Base-by-base conservation (phyloP, 2,797 vertebrate genomes). In the Enteromius viviparus region DNA sequence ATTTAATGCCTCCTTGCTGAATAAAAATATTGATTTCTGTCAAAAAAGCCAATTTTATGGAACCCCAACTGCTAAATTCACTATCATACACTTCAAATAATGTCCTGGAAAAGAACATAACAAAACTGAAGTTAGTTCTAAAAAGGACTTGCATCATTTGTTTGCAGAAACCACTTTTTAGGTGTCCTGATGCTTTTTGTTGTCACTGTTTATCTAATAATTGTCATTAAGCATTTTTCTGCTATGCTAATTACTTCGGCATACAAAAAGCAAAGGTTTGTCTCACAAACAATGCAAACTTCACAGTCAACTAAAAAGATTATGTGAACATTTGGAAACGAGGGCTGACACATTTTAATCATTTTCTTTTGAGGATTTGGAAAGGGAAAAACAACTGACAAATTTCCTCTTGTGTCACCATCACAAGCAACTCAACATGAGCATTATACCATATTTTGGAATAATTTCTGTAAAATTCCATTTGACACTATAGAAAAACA, bases 291-390 rank as follows among this genome's bases (percentile, higher is more conserved):
- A 75, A 17, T 58, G 14, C 21, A 58, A 58, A 76, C 37, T 21
- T 58, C 51, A 75, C 32, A 26, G 32, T 58, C 21, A 58, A 58
- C 51, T 23, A 10, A 58, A 75, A 40, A 76, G 21, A 40, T 23
- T 58, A 40, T 7, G 12, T 55, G 51, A 40, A 58, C 51, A 40
- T 55, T 75, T 76, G 51, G 21, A 21, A 40, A 58, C 15, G 49
- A 55, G 21, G 34, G 32, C 11, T 75, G 32, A 55, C 11, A 40
- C 49, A 37, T 21, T 58, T 75, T 23, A 58, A 75, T 58, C 34
- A 7, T 26, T 76, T 76, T 42, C 51, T 58, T 40, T 32, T 76
- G 51, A 40, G 51, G 21, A 76, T 68, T 68, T 40, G 65, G 34
- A 66, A 40, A 66, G 10, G 32, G 64, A 66, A 66, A 66, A 66